phyloP scores from a whole-genome alignment of 2,113 vertebrate genomes.

The Poecile atricapillus region DNA sequence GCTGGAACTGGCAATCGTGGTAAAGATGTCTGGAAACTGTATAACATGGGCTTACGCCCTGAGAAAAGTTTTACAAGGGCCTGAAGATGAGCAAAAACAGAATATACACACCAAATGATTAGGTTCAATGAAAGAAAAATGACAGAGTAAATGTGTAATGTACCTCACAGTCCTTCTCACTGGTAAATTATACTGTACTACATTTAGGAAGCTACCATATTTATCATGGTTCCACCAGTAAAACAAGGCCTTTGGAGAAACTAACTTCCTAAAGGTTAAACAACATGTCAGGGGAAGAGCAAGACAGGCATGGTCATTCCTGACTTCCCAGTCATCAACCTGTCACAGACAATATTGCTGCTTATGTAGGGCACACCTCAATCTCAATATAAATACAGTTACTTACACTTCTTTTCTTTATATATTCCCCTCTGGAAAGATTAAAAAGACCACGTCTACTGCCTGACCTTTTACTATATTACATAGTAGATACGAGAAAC shows the following conservation, averaged over 20 bases:
- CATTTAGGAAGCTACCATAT: background rate
- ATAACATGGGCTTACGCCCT: conserved; percentile 92
- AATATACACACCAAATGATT: background rate
- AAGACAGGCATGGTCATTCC: background rate
- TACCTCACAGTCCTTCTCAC: background rate
- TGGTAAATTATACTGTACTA: background rate
- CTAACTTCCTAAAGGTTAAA: background rate
- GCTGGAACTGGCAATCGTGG: conserved; percentile 88
- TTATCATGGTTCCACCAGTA: background rate
- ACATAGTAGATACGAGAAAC: background rate
- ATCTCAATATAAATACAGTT: background rate
- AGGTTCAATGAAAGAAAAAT: background rate
- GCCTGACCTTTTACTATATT: background rate
- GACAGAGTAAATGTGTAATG: background rate
- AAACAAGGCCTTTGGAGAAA: background rate
- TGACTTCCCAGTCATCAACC: background rate
- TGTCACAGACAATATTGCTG: background rate
- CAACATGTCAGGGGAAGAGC: background rate
- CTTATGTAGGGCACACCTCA: background rate
- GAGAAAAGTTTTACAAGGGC: conserved; percentile 90
- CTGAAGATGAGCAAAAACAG: conserved; percentile 60
- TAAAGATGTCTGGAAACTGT: conserved; percentile 94
- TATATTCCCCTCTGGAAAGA: background rate
- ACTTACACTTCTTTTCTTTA: background rate
- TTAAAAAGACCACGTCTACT: background rate